phyloP scores from a whole-genome alignment of 1,140 invertebrate species.

The Cotesia vestalis region DNA sequence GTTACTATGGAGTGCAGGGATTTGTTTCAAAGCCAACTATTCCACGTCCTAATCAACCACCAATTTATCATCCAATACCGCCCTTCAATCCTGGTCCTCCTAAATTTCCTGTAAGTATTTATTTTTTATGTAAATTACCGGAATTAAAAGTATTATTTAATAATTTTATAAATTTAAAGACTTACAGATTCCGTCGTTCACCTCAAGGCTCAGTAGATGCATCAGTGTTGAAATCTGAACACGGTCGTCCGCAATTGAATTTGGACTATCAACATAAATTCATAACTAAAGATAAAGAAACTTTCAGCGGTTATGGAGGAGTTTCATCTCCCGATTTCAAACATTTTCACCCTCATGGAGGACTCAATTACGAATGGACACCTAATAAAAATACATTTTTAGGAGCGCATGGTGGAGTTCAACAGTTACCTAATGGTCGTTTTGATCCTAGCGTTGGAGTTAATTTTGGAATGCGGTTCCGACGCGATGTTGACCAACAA shows the following conservation, averaged over 20 bases:
- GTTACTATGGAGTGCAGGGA: no score
- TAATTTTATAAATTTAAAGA: not conserved
- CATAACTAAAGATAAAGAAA: not conserved
- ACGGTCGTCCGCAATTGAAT: not conserved
- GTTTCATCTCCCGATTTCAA: not conserved
- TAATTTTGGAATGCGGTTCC: constrained; percentile 9
- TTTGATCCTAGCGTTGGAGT: not conserved
- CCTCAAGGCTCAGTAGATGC: not conserved
- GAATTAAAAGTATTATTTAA: no score
- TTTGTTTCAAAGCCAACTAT: no score
- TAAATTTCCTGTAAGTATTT: no score
- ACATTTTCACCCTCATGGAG: constrained; percentile 2
- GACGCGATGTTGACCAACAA: not conserved
- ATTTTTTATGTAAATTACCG: no score
- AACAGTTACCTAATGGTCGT: constrained; percentile 3
- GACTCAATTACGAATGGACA: not conserved
- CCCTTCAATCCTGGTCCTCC: no score
- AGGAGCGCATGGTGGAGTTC: not conserved
- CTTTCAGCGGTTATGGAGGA: not conserved
- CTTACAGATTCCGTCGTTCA: constrained; percentile 11
- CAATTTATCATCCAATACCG: no score
- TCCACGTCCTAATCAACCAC: no score
- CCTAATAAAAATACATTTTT: constrained; percentile 11
- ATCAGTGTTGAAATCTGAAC: not conserved
- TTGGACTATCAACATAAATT: constrained; percentile 9